These are phyloP conservation scores for Condylura cristata DNA, from an alignment of 2,113 vertebrate genomes.

Conservation along the genomic window DNA sequence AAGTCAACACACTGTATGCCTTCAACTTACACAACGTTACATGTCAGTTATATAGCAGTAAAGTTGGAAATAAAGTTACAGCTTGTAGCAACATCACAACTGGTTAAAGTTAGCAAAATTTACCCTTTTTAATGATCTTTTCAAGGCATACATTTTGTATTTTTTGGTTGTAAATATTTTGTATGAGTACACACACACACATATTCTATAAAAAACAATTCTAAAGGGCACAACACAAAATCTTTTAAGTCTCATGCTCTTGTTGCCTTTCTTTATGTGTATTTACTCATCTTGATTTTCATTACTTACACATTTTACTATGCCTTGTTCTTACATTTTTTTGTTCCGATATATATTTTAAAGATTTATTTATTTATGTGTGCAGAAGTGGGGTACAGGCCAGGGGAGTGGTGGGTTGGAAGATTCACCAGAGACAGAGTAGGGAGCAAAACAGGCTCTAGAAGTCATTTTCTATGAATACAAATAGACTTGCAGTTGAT, in stretches of 20 bases:
- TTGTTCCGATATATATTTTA: too few relatives aligned
- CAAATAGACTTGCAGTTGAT: neutral
- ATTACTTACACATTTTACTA: neutral
- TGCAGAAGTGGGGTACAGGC: too few relatives aligned
- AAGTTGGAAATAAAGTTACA: neutral
- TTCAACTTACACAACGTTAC: neutral
- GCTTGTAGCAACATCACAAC: neutral
- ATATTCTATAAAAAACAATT: neutral
- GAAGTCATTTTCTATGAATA: constrained; percentile 12
- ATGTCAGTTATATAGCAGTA: neutral
- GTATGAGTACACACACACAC: neutral
- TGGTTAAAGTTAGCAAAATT: neutral
- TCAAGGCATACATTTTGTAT: neutral
- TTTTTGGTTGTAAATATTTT: neutral
- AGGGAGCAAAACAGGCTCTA: too few relatives aligned
- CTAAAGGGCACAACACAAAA: neutral
- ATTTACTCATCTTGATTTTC: neutral
- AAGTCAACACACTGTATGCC: neutral
- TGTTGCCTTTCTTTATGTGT: neutral
- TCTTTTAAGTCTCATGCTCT: neutral
- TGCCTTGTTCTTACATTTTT: neutral
- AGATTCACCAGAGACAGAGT: too few relatives aligned
- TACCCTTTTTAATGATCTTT: constrained; percentile 22
- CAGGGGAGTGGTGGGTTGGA: too few relatives aligned
- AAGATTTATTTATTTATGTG: too few relatives aligned